phyloP scores from a whole-genome alignment of 2,113 vertebrate species.

The Corvus hawaiiensis region DNA sequence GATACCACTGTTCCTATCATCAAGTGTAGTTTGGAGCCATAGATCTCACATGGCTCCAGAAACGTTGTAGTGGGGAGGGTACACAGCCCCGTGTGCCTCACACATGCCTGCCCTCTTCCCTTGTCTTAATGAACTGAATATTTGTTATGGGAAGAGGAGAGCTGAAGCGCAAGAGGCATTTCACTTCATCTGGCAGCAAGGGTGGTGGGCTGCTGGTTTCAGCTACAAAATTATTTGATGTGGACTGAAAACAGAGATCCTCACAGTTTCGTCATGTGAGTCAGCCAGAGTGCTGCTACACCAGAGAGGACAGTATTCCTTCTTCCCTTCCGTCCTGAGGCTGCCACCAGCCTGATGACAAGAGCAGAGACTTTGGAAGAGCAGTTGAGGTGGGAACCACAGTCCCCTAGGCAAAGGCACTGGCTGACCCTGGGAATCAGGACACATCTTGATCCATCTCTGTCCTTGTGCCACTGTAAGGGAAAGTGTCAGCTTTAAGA shows the following conservation, averaged over 20 bases:
- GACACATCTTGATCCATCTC: accelerated
- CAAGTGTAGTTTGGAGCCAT: background rate
- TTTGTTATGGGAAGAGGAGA: background rate
- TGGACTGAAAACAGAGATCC: background rate
- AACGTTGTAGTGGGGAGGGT: accelerated
- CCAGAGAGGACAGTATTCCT: background rate
- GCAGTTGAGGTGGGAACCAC: background rate
- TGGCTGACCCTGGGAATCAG: accelerated
- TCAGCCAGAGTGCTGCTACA: background rate
- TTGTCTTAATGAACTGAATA: background rate
- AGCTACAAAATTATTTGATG: background rate
- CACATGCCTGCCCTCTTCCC: background rate
- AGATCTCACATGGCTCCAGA: background rate
- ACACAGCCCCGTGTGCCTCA: background rate
- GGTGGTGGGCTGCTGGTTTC: accelerated
- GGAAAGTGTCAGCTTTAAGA: background rate
- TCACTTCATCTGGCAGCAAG: background rate
- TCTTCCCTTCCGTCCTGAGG: background rate
- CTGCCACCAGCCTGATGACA: background rate
- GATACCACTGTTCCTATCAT: background rate
- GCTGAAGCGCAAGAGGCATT: accelerated
- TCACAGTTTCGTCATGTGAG: background rate
- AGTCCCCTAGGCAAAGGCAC: background rate
- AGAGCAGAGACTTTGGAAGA: background rate
- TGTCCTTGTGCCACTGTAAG: background rate